These are phyloP conservation scores for Volucella bombylans DNA, from an alignment of 2,888 invertebrate species.

Conservation along the genomic window DNA sequence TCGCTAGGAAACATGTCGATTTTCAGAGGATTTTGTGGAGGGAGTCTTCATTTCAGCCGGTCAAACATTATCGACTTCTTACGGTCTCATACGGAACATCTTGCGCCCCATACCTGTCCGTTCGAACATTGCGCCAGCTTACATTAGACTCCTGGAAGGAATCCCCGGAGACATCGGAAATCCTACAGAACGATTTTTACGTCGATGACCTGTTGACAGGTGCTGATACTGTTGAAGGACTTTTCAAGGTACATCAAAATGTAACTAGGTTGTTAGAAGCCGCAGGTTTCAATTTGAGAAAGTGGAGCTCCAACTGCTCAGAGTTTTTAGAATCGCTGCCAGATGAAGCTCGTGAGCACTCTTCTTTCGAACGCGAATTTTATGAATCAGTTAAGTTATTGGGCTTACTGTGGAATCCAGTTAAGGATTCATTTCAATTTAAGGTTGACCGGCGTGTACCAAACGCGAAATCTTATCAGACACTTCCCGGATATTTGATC, in stretches of 20 bases:
- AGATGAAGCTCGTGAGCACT: neutral
- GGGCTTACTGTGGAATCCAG: neutral
- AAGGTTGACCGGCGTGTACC: too few species aligned
- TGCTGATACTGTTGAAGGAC: constrained; percentile 1
- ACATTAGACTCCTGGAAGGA: neutral
- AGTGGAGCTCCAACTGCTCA: neutral
- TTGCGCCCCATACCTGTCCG: neutral
- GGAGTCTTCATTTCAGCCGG: neutral
- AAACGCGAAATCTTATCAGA: neutral
- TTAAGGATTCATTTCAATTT: neutral
- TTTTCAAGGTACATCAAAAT: neutral
- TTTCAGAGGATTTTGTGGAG: neutral
- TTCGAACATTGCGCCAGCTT: neutral
- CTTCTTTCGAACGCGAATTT: neutral
- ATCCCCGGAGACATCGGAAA: neutral
- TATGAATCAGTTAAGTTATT: neutral
- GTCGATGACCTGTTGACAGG: constrained; percentile 1
- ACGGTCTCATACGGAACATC: neutral
- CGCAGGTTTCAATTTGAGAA: neutral
- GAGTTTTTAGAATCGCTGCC: neutral
- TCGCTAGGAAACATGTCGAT: neutral
- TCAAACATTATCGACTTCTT: neutral
- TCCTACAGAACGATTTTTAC: neutral
- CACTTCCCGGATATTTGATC: neutral
- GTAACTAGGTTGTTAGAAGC: neutral